These are phyloP conservation scores for Cyprinus carpio DNA, from an alignment of 2,113 vertebrate species.

Conservation along the genomic window DNA sequence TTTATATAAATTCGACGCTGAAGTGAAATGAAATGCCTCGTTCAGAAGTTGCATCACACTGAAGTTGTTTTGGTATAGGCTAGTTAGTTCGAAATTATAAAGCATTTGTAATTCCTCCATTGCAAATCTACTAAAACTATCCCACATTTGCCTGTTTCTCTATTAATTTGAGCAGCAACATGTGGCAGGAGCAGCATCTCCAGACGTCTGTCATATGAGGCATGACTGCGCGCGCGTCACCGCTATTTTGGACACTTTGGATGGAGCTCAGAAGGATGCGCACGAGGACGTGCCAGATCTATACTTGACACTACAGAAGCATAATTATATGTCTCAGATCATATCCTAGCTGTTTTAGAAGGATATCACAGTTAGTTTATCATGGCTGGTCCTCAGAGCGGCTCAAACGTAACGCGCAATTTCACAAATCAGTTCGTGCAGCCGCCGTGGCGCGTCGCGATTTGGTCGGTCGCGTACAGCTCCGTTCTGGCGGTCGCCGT, in stretches of 20 bases:
- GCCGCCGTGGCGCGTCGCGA: constrained; percentile 82
- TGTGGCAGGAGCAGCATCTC: constrained; percentile 3
- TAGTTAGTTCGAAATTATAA: not conserved
- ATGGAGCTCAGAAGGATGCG: not conserved
- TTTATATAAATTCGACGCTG: not conserved
- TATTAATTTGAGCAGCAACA: not conserved
- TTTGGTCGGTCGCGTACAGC: constrained; percentile 84
- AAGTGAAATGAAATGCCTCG: not conserved
- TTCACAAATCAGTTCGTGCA: constrained; percentile 84
- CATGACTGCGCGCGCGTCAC: constrained; percentile 26
- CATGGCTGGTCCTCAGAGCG: constrained; percentile 43
- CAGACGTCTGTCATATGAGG: constrained; percentile 6
- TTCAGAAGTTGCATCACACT: not conserved
- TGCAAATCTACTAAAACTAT: not conserved
- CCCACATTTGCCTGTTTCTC: not conserved
- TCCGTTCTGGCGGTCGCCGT: constrained; percentile 80
- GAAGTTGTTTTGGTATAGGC: not conserved
- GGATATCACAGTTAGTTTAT: not conserved
- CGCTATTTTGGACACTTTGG: constrained; percentile 16
- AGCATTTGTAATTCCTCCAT: not conserved
- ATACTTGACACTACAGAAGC: not conserved
- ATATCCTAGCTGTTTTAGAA: not conserved
- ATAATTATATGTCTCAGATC: not conserved
- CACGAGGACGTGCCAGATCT: not conserved
- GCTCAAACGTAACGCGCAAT: constrained; percentile 62